Percentiles rank a stretch among this genome's conserved stretches.
These are phyloP conservation scores for Notolabrus celidotus DNA, from an alignment of 2,797 vertebrate genomes.

Conservation along the genomic window DNA sequence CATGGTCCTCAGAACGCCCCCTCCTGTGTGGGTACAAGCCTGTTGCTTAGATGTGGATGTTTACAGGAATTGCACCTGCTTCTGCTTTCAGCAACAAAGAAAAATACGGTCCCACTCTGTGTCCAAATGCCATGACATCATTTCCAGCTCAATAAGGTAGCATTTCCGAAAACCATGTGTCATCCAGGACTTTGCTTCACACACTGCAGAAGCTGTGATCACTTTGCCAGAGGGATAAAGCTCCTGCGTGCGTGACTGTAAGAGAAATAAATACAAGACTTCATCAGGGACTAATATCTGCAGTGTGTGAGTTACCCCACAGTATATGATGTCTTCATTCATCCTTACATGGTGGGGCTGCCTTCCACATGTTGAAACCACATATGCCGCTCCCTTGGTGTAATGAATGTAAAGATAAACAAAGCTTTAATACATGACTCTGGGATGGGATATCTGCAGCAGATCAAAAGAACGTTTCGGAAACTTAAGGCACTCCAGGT, in stretches of 20 bases:
- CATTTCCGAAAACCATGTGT: slow-evolving; percentile 56
- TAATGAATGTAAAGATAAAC: slow-evolving; percentile 67
- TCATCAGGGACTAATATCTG: slow-evolving; percentile 63
- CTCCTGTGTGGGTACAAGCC: not conserved
- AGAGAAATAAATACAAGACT: slow-evolving; percentile 48
- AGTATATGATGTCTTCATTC: slow-evolving; percentile 41
- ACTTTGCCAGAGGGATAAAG: slow-evolving; percentile 42
- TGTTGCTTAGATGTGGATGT: slow-evolving; percentile 59
- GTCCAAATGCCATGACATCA: slow-evolving; percentile 39
- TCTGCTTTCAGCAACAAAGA: slow-evolving; percentile 65
- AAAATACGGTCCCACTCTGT: slow-evolving; percentile 37
- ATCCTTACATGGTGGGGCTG: slow-evolving; percentile 45
- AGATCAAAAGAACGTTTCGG: slow-evolving; percentile 55
- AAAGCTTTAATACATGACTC: slow-evolving; percentile 58
- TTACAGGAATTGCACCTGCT: slow-evolving; percentile 75
- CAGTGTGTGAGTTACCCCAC: slow-evolving; percentile 14
- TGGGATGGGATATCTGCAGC: slow-evolving; percentile 54
- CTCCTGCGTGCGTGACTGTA: slow-evolving; percentile 39
- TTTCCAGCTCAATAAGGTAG: slow-evolving; percentile 46
- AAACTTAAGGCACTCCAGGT: slow-evolving; percentile 45
- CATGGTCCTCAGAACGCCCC: not conserved
- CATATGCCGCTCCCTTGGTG: slow-evolving; percentile 32
- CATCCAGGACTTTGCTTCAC: slow-evolving; percentile 41
- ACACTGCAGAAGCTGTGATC: slow-evolving; percentile 56
- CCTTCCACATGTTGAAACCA: slow-evolving; percentile 66